These are phyloP conservation scores for Stichodactyla helianthus DNA, from an alignment of 64 coral and sea anemone species.

Conservation along the genomic window DNA sequence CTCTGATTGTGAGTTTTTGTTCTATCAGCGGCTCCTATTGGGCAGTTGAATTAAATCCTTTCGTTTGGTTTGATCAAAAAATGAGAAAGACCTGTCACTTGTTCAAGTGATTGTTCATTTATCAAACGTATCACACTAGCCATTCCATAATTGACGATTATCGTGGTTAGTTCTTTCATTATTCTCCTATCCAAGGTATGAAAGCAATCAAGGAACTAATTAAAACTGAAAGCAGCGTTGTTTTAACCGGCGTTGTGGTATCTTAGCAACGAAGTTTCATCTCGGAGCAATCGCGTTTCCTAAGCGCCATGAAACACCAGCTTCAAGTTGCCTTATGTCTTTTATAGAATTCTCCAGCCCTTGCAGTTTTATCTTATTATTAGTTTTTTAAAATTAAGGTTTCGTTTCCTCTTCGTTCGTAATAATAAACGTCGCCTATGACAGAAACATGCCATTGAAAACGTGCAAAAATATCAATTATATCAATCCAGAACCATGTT, in stretches of 20 bases:
- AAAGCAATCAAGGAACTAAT: constrained; percentile 15
- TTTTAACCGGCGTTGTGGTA: constrained; percentile 3
- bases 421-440: not conserved
- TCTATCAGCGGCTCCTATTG: not conserved
- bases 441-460: not conserved
- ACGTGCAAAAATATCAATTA: not conserved
- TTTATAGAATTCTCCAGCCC: not conserved
- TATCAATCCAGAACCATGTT: not conserved
- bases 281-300: not conserved
- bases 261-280: not conserved
- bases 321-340: not conserved
- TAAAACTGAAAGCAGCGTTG: constrained; percentile 1
- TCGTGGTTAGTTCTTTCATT: constrained; percentile 1
- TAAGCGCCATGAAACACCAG: not conserved
- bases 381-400: not conserved
- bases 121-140: constrained; percentile 22
- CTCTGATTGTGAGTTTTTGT: not conserved
- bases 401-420: not conserved
- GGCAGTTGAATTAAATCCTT: not conserved
- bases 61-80: not conserved
- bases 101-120: constrained; percentile 17
- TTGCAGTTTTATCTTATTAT: not conserved
- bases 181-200: not conserved
- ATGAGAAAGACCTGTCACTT: not conserved
- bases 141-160: constrained; percentile 23